These are phyloP conservation scores for Branchinecta lindahli DNA, from an alignment of 1,140 invertebrate genomes.

Conservation along the genomic window DNA sequence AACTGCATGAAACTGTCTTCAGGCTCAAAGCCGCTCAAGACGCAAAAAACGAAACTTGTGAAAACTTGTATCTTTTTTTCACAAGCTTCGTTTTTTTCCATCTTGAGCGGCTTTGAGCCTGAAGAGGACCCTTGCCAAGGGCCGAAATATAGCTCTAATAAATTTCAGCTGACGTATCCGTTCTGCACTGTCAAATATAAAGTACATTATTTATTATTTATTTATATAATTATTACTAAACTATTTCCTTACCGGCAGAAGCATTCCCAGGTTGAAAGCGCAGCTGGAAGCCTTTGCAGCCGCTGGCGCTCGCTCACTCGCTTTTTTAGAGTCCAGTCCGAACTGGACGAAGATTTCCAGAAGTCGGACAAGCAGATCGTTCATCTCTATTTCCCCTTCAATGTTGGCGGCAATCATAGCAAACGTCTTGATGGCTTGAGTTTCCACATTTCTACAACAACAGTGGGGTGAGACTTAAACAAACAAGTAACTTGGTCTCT, in stretches of 20 bases:
- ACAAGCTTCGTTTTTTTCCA: too few species aligned
- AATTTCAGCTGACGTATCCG: too few species aligned
- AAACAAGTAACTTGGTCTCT: background rate
- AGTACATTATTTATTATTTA: too few species aligned
- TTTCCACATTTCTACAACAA: background rate
- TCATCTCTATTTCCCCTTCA: slow-evolving; percentile 66
- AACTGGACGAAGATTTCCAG: slow-evolving; percentile 94
- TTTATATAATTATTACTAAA: slow-evolving; percentile 13
- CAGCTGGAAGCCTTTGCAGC: slow-evolving; percentile 39
- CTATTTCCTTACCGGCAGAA: slow-evolving; percentile 1
- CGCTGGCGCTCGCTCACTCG: slow-evolving; percentile 65
- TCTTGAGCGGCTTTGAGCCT: too few species aligned
- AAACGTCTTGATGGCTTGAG: slow-evolving; percentile 69
- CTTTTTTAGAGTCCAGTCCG: slow-evolving; percentile 85
- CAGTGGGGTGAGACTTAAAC: background rate
- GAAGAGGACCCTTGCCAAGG: too few species aligned
- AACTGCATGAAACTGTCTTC: too few species aligned
- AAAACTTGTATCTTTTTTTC: too few species aligned
- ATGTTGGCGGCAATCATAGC: slow-evolving; percentile 88
- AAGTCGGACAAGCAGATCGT: slow-evolving; percentile 69
- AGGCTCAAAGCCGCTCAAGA: too few species aligned
- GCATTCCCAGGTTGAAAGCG: slow-evolving; percentile 1
- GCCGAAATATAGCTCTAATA: too few species aligned
- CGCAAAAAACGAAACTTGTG: too few species aligned
- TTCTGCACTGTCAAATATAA: too few species aligned